phyloP scores from a whole-genome alignment of 1,140 invertebrate genomes.

The Olivierus martensii region DNA sequence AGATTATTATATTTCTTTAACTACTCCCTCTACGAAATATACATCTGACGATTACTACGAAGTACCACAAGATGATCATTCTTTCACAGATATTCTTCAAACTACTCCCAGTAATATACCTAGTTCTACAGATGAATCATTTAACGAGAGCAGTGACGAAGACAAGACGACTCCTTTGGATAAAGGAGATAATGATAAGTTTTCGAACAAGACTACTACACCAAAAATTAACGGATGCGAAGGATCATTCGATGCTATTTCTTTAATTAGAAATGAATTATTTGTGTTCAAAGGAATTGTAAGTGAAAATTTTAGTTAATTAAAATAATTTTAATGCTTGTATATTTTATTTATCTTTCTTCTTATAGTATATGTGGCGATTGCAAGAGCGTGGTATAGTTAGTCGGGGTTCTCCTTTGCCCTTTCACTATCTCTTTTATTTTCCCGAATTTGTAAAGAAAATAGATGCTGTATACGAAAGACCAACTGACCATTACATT shows the following conservation, averaged over 20 bases:
- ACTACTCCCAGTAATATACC: no score
- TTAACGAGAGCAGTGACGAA: background rate
- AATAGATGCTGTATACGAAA: constrained; percentile 85
- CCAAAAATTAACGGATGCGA: constrained; percentile 23
- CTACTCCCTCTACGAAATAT: no score
- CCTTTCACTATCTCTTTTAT: constrained; percentile 34
- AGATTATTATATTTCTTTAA: no score
- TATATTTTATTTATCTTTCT: constrained; percentile 5
- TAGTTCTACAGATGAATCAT: no score
- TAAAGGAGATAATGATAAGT: no score
- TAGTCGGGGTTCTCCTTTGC: constrained; percentile 24
- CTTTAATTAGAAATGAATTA: constrained; percentile 33
- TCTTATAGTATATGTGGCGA: constrained; percentile 34
- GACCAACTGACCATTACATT: constrained; percentile 62
- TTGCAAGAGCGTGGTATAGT: constrained; percentile 30
- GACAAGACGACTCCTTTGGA: background rate
- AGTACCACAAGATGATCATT: no score
- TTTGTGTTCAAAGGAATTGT: constrained; percentile 38
- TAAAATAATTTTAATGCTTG: background rate
- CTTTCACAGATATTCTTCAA: no score
- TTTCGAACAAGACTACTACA: constrained; percentile 15
- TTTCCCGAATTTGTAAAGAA: constrained; percentile 54
- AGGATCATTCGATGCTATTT: constrained; percentile 33
- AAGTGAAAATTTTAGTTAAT: constrained; percentile 12
- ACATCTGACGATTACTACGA: no score